A percentile compares a stretch with the other conserved stretches of the same genome.
phyloP scores from a whole-genome alignment of 2,797 vertebrate species.

The Molossus molossus region DNA sequence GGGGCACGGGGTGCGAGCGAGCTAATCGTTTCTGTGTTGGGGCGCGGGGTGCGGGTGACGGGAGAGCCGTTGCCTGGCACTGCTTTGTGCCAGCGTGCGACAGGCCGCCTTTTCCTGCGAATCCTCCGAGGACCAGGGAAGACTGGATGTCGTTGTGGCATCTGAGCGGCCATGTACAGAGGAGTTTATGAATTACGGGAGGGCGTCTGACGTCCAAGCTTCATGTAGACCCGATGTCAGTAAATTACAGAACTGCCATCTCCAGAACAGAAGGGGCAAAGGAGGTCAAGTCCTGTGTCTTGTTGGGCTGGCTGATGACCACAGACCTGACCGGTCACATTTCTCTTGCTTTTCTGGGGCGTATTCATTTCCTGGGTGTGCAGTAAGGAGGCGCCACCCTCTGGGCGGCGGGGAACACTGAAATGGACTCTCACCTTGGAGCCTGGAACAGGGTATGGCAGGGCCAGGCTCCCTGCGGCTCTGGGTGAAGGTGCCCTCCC shows the following conservation, averaged over 20 bases:
- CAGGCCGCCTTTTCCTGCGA: not conserved
- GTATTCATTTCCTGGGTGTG: not conserved
- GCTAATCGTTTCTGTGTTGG: not conserved
- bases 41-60: not conserved
- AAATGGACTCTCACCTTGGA: not conserved
- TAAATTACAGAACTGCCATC: not conserved
- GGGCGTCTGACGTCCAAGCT: not conserved
- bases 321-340: not conserved
- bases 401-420: not conserved
- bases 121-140: not conserved
- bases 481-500: not conserved
- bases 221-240: not conserved
- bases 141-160: not conserved
- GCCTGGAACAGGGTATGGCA: not conserved
- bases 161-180: not conserved
- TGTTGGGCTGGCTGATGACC: not conserved
- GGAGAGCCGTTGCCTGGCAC: not conserved
- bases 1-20: not conserved
- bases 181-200: not conserved
- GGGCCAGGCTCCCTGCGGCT: not conserved
- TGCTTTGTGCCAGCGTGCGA: not conserved
- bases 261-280: not conserved
- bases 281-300: fast-evolving
- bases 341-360: not conserved
- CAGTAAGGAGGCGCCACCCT: not conserved